Evolutionary conservation across 1,140 invertebrate genomes (phyloP).

Genomic region (Papilio dardanus): DNA sequence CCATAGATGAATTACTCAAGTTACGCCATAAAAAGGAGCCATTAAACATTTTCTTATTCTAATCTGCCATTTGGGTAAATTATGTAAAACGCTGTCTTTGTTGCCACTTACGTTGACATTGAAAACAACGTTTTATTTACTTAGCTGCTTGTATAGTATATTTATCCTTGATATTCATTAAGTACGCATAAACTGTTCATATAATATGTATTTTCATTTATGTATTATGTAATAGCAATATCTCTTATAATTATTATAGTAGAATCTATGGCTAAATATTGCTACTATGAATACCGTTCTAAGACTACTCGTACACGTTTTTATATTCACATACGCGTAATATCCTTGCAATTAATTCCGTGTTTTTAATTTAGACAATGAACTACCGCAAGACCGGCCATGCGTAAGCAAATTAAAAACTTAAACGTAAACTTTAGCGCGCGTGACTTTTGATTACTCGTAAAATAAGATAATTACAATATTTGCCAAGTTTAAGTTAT

Average conservation of each 20-base stretch:
- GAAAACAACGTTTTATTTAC: neutral
- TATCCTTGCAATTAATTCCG: constrained; percentile 8
- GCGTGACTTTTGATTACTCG: constrained; percentile 24
- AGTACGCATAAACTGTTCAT: neutral
- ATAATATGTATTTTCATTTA: neutral
- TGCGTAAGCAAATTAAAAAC: constrained; percentile 3
- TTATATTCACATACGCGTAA: neutral
- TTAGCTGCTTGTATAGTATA: neutral
- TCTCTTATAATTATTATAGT: neutral
- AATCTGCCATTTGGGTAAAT: no score
- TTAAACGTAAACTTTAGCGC: constrained; percentile 10
- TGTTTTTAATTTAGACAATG: constrained; percentile 2
- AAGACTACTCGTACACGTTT: neutral
- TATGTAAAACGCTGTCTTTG: no score
- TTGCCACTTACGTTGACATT: neutral
- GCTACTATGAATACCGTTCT: neutral
- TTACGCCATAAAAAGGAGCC: no score
- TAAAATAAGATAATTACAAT: neutral
- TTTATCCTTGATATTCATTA: neutral
- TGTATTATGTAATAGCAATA: neutral
- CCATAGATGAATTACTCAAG: no score
- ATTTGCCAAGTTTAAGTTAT: neutral
- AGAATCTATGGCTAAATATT: neutral
- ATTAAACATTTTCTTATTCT: no score
- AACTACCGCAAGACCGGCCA: neutral